Base-by-base conservation (phyloP, 2,113 vertebrate genomes). In the Cebidichthys violaceus region DNA sequence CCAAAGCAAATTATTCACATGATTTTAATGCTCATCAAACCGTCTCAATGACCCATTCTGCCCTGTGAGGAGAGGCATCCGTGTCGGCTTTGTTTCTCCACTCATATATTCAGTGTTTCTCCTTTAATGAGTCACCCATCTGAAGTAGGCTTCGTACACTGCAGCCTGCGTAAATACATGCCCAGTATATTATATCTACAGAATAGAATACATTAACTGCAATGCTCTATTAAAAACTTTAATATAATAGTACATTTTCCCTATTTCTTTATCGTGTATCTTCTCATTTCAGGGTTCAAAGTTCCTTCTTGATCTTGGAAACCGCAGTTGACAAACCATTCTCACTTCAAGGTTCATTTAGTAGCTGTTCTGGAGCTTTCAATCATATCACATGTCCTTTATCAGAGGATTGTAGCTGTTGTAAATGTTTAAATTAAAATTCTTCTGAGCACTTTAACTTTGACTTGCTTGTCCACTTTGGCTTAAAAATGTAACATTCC, bases 131-230 rank as follows among this genome's bases (percentile, higher is more conserved):
- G 17, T 55, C 47, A 15, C 20, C 17, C 41, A 31, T 59, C 20
- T 71, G 37, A 70, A 70, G 11, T 0, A 33, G n/a, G 24, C 24
- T 14, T 27, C 2, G 11, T 22, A n/a, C 24, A 24, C 18, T 33
- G 75, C 3, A 41, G 54, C n/a, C 54, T 24, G n/a, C 52, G n/a
- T 31, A 10, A 62, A 79, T 70, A 54, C 31, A 45, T 31, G n/a
- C 57, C 15, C 17, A 11, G 10, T 65, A 17, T 15, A n/a, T 22
- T 57, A 45, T 22, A 5, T 9, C 1, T 8, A 35, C 41, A 33
- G 7, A 17, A 35, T 1, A 24, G 9, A 62, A 52, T 18, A 3
- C 24, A 24, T 47, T 15, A 9, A 14, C 45, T 24, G 15, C 4
- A 64, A 54, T 47, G 27, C 5, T 6, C 8, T 0, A 54, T 29